A percentile compares a stretch with the other conserved stretches of the same genome.
Conservation (phyloP, 2,113 vertebrate genomes). For the Ranitomeya variabilis region DNA sequence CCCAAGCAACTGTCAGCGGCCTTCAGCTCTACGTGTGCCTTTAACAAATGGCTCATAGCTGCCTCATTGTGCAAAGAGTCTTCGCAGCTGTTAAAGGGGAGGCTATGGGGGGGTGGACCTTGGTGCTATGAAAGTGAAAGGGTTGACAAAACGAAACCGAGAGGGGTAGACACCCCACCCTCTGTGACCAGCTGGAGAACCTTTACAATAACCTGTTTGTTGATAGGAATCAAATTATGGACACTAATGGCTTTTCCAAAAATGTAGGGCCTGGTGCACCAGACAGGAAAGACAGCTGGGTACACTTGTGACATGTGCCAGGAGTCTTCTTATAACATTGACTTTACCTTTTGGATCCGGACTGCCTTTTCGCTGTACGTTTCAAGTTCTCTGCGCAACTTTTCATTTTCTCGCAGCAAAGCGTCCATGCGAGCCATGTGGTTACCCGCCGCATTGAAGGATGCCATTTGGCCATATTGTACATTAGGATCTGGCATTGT, state of each 20-base stretch:
- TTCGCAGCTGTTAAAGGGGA: slow-evolving; percentile 70
- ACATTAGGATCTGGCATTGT: slow-evolving; percentile 74
- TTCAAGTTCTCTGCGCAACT: slow-evolving; percentile 84
- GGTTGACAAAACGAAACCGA: slow-evolving; percentile 47
- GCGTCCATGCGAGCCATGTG: slow-evolving; percentile 76
- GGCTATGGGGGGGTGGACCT: not conserved
- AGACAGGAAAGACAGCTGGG: slow-evolving; percentile 20
- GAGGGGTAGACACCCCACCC: slow-evolving; percentile 23
- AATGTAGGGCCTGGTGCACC: not conserved
- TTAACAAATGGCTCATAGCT: slow-evolving; percentile 55
- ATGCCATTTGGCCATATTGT: slow-evolving; percentile 69
- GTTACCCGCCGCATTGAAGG: slow-evolving; percentile 70
- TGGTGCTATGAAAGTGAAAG: slow-evolving; percentile 22
- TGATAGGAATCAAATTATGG: not conserved
- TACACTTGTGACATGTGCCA: not conserved
- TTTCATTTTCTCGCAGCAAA: slow-evolving; percentile 84
- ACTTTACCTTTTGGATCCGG: slow-evolving; percentile 88
- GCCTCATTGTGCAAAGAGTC: slow-evolving; percentile 46
- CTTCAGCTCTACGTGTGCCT: slow-evolving; percentile 57
- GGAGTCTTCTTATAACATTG: not conserved
- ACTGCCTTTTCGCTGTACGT: slow-evolving; percentile 78
- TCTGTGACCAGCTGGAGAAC: not conserved
- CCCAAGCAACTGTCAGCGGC: slow-evolving; percentile 54
- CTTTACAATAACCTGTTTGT: not conserved
- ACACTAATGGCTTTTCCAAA: slow-evolving; percentile 26